These are phyloP conservation scores for Adelosebastes latens DNA, from an alignment of 2,797 vertebrate species.

Conservation along the genomic window DNA sequence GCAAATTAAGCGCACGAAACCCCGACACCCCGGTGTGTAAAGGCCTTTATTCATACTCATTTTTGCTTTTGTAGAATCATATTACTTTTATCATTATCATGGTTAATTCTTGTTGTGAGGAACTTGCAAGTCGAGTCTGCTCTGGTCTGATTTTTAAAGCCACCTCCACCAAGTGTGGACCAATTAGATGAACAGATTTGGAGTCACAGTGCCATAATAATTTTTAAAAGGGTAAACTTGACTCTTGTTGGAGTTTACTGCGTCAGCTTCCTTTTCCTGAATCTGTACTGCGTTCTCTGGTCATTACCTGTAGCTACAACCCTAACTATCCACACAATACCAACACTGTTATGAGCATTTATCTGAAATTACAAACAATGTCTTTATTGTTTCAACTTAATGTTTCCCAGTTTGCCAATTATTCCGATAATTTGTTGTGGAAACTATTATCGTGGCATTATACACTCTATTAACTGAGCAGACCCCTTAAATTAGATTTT, in stretches of 20 bases:
- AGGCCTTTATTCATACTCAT: too few relatives aligned
- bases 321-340: background rate
- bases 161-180: background rate
- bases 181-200: background rate
- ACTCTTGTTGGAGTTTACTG: background rate
- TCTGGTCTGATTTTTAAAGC: background rate
- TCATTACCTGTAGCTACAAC: background rate
- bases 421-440: background rate
- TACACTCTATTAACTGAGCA: background rate
- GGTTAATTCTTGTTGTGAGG: background rate
- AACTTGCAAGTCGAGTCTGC: background rate
- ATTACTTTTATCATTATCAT: background rate
- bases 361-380: background rate
- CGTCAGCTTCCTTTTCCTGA: background rate
- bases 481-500: constrained; percentile 12
- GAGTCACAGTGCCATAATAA: background rate
- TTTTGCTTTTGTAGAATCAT: background rate
- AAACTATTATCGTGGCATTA: background rate
- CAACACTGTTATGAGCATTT: background rate
- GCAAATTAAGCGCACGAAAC: too few relatives aligned
- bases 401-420: constrained; percentile 4
- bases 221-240: background rate
- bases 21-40: too few relatives aligned
- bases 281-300: background rate
- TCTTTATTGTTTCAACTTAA: constrained; percentile 3